These are phyloP conservation scores for Junonia oenone DNA, from an alignment of 2,888 invertebrate species.

Conservation along the genomic window DNA sequence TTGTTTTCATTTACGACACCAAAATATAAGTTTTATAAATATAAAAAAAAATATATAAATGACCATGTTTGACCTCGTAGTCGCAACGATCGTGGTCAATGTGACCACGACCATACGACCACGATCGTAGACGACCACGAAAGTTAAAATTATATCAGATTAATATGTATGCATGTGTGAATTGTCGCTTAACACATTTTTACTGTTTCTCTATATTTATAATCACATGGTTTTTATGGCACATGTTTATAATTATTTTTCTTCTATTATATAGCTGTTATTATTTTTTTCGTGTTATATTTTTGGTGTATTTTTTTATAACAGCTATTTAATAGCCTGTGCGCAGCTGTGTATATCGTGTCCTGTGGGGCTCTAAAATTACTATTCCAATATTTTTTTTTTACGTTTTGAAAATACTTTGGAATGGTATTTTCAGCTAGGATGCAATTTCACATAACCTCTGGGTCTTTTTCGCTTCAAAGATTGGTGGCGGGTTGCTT, in stretches of 20 bases:
- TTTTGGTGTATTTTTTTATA: conserved; percentile 43
- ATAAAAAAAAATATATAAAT: too few species aligned
- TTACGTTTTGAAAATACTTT: conserved; percentile 12
- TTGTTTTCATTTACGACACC: conserved; percentile 26
- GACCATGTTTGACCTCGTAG: not conserved
- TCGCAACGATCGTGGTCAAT: not conserved
- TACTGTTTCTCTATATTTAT: conserved; percentile 28
- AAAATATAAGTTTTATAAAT: too few species aligned
- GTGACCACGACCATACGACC: not conserved
- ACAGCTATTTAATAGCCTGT: conserved; percentile 70
- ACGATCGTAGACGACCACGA: not conserved
- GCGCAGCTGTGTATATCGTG: conserved; percentile 75
- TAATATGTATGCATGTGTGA: conserved; percentile 32
- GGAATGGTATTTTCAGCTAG: conserved; percentile 24
- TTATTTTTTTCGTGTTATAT: conserved; percentile 36
- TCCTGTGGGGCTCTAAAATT: conserved; percentile 63
- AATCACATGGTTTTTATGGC: conserved; percentile 33
- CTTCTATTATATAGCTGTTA: conserved; percentile 64
- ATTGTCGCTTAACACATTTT: conserved; percentile 17
- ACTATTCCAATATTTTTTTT: conserved; percentile 34
- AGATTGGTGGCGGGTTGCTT: conserved; percentile 67
- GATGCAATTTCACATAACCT: conserved; percentile 47
- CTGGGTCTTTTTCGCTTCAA: conserved; percentile 58
- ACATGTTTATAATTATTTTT: conserved; percentile 37
- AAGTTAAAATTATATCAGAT: not conserved